Conservation (phyloP, 2,797 vertebrate species). For the Trichosurus vulpecula region DNA sequence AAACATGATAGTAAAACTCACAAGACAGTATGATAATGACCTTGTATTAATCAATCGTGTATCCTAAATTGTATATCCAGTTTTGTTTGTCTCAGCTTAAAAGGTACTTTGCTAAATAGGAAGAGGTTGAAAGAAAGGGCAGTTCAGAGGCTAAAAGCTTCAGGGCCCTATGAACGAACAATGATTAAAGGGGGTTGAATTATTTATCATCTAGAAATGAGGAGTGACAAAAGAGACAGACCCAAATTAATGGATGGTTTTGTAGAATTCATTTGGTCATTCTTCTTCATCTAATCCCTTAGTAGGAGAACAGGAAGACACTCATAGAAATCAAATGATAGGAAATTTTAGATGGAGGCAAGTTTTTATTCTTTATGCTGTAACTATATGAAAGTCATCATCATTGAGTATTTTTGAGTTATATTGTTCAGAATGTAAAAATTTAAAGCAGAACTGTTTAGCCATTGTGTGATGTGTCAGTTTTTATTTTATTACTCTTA, state of each 20-base stretch:
- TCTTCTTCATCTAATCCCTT: background rate
- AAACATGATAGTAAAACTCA: background rate
- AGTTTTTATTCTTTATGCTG: accelerated
- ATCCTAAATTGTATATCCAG: background rate
- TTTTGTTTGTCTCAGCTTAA: background rate
- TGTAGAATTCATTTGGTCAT: background rate
- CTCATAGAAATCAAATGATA: background rate
- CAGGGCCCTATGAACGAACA: constrained; percentile 16
- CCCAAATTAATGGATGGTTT: constrained; percentile 27
- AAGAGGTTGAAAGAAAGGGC: background rate
- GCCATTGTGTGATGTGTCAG: background rate
- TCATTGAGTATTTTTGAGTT: background rate
- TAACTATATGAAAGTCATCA: background rate
- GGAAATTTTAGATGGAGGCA: background rate
- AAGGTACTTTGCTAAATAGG: background rate
- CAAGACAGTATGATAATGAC: background rate
- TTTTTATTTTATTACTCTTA: background rate
- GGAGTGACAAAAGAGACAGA: constrained; percentile 30
- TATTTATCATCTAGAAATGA: constrained; percentile 56
- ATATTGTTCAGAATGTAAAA: background rate
- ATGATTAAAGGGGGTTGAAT: constrained; percentile 46
- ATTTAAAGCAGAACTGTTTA: background rate
- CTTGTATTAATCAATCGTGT: background rate
- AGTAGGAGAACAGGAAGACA: background rate
- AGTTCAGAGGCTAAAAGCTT: background rate